These are phyloP conservation scores for Venturia canescens DNA, from an alignment of 1,140 invertebrate genomes.

Conservation along the genomic window DNA sequence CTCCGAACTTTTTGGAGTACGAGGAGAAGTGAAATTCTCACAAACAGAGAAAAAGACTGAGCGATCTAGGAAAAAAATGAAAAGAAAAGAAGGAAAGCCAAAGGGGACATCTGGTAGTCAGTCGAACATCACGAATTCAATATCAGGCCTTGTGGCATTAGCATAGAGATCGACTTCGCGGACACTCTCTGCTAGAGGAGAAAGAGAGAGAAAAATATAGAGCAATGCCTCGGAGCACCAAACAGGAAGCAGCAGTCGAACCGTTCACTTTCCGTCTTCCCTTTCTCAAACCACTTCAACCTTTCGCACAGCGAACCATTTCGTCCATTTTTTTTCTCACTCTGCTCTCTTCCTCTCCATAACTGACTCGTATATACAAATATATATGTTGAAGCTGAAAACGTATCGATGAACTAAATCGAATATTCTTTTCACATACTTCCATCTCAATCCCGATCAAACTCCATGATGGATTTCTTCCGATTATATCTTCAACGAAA, in stretches of 20 bases:
- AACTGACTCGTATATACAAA: not conserved
- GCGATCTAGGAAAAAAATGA: not conserved
- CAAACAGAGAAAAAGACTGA: not conserved
- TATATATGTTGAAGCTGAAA: constrained; percentile 23
- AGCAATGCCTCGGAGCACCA: not conserved
- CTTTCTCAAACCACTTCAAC: not conserved
- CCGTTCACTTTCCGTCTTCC: constrained; percentile 29
- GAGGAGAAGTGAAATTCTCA: no score
- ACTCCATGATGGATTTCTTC: constrained; percentile 19
- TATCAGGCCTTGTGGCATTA: constrained; percentile 62
- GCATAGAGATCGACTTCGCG: constrained; percentile 64
- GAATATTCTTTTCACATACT: constrained; percentile 43
- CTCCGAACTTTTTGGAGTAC: no score
- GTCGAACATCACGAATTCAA: constrained; percentile 62
- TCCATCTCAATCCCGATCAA: not conserved
- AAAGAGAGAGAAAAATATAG: no score
- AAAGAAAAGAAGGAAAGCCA: not conserved
- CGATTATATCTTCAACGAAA: constrained; percentile 29
- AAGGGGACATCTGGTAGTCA: constrained; percentile 57
- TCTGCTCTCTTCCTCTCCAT: not conserved
- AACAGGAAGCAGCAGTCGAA: constrained; percentile 43
- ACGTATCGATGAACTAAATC: constrained; percentile 40
- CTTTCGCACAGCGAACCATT: constrained; percentile 26
- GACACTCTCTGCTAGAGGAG: not conserved
- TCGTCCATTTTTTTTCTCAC: constrained; percentile 33